phyloP scores from a whole-genome alignment of 2,888 invertebrate genomes.

The Rhyacophila evoluta region DNA sequence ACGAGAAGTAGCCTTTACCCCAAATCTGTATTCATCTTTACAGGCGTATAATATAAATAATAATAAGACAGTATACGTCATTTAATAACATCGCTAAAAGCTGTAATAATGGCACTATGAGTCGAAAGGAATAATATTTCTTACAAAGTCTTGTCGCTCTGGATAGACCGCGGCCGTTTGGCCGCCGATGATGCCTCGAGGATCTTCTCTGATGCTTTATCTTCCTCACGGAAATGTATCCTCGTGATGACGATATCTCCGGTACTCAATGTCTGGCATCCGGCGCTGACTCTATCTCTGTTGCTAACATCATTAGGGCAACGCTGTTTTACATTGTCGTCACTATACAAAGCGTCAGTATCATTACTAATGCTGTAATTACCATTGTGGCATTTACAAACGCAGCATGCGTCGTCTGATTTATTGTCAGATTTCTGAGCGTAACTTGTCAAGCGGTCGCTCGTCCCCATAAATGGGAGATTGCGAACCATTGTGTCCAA shows the following conservation, averaged over 20 bases:
- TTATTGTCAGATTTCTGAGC: slow-evolving; percentile 65
- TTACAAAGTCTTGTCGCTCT: slow-evolving; percentile 44
- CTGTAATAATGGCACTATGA: slow-evolving; percentile 50
- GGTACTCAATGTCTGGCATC: slow-evolving; percentile 89
- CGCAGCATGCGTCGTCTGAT: slow-evolving; percentile 59
- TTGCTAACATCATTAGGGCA: slow-evolving; percentile 58
- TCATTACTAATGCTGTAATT: neutral
- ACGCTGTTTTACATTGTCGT: slow-evolving; percentile 56
- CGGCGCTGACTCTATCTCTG: slow-evolving; percentile 57
- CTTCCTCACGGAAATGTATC: slow-evolving; percentile 73
- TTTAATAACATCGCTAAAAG: slow-evolving; percentile 25
- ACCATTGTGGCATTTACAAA: slow-evolving; percentile 70
- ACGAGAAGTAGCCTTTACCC: too few relatives aligned
- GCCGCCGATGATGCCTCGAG: slow-evolving; percentile 66
- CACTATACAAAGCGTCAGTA: slow-evolving; percentile 55
- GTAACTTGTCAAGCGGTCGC: slow-evolving; percentile 67
- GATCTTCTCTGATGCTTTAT: slow-evolving; percentile 65
- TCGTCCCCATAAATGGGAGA: slow-evolving; percentile 68
- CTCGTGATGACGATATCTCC: slow-evolving; percentile 93
- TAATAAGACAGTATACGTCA: neutral
- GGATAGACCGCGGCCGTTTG: slow-evolving; percentile 57
- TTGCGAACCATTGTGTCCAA: slow-evolving; percentile 70
- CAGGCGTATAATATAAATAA: neutral
- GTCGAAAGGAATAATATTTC: slow-evolving; percentile 37
- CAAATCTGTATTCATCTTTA: too few relatives aligned